phyloP scores from a whole-genome alignment of 2,797 vertebrate genomes.

The Acomys russatus region DNA sequence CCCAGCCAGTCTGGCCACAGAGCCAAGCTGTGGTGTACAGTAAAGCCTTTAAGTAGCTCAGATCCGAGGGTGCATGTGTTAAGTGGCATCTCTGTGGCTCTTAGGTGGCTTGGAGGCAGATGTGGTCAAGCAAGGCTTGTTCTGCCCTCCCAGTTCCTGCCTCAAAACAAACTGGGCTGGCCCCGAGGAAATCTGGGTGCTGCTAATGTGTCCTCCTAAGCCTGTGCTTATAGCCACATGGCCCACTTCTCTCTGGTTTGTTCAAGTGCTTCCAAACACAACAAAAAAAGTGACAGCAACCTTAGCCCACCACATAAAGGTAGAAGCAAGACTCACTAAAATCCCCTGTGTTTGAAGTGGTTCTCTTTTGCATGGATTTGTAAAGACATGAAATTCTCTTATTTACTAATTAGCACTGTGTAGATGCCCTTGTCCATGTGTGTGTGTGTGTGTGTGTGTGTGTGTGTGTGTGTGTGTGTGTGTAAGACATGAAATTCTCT shows the following conservation, averaged over 20 bases:
- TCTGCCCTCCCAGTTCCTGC: not conserved
- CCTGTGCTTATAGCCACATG: conserved; percentile 70
- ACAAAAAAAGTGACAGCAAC: conserved; percentile 85
- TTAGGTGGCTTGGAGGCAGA: not conserved
- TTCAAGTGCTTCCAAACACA: conserved; percentile 81
- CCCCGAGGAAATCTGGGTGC: not conserved
- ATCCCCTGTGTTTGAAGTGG: conserved; percentile 81
- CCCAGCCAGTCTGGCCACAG: not conserved
- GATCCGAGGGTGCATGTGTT: not conserved
- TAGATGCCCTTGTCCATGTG: not conserved
- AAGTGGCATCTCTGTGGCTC: conserved; percentile 28
- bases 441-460: too few species aligned
- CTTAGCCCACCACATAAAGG: conserved; percentile 77
- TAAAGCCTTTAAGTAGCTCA: not conserved
- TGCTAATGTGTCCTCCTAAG: conserved; percentile 68
- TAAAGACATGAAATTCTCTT: conserved; percentile 79
- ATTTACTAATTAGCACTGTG: not conserved
- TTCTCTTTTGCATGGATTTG: conserved; percentile 76
- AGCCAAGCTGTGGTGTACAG: not conserved
- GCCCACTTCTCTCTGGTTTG: conserved; percentile 83
- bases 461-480: too few species aligned
- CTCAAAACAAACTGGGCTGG: not conserved
- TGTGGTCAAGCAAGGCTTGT: not conserved
- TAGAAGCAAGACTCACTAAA: conserved; percentile 60
- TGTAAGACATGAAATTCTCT: conserved; percentile 78